Base-by-base conservation (phyloP, 1,140 invertebrate species). In the Leptinotarsa lineolata region DNA sequence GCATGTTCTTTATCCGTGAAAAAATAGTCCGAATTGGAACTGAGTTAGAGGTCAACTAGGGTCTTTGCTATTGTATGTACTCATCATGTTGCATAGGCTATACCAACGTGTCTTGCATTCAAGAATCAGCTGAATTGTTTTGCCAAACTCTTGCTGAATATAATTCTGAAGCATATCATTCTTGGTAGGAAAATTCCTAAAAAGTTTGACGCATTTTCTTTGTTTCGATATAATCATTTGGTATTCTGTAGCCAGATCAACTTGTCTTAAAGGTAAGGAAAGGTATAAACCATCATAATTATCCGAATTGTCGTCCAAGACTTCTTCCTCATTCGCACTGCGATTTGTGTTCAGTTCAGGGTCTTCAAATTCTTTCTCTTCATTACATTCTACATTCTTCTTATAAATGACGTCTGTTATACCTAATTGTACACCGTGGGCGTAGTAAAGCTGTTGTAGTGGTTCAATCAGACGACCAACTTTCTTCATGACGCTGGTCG, bases 191-290 rank as follows among this genome's bases (percentile, higher is more conserved):
- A 39, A 65, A 48, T 45, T 66, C 66, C 48, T 72, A 44, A 72
- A 72, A 68, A 68, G 65, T 18, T 20, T 58, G 46, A 24, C 68
- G 13, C 2, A 59, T 59, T 70, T 70, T 22, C 48, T 58, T 4
- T 69, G 65, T 73, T 73, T 73, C 58, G 22, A 48, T 39, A 73
- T 69, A 73, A 69, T 68, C 59, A 20, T 67, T n/a, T 16, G 48
- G 39, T 73, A 69, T 69, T 73, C 66, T 69, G 24, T 48, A 73
- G 24, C 58, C 61, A 73, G 45, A 20, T 69, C 54, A 30, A 73
- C 66, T 72, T 72, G 22, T 72, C 67, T 72, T 72, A 44, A 67
- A 58, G 64, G 22, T 12, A 68, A 12, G 39, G 61, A 72, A 64
- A 63, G 21, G 22, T 64, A 22, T 20, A 64, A 64, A 64, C 16